Evolutionary conservation across 2,113 vertebrate species (phyloP).

Genomic region (Cyrtonyx montezumae): DNA sequence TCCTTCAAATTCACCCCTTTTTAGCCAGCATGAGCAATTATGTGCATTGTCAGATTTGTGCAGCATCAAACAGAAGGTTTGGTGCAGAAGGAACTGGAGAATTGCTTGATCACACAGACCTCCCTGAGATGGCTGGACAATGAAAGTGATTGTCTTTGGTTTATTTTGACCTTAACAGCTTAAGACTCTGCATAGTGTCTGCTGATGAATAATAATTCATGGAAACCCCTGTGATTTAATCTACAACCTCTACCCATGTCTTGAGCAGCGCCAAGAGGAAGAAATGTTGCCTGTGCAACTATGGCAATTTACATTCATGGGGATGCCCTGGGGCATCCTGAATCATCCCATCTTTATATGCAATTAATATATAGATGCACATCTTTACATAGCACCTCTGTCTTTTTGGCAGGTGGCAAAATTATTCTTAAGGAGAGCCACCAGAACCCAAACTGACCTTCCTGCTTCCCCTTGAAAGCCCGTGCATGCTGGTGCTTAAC

Average conservation of each 20-base stretch:
- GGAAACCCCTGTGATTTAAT: neutral
- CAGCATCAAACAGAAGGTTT: neutral
- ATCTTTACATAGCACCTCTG: neutral
- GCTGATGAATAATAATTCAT: neutral
- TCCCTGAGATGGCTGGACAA: neutral
- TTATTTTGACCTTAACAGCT: neutral
- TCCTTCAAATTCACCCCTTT: neutral
- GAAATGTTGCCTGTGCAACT: neutral
- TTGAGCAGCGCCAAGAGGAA: neutral
- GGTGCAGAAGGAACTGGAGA: neutral
- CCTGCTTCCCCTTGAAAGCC: neutral
- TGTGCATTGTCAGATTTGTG: neutral
- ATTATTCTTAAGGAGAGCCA: neutral
- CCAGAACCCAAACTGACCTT: neutral
- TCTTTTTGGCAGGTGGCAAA: neutral
- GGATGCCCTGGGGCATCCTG: neutral
- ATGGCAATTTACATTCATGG: neutral
- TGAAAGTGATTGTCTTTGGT: neutral
- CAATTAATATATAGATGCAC: neutral
- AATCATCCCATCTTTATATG: neutral
- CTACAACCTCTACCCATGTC: neutral
- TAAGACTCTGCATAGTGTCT: neutral
- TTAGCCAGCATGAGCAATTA: neutral
- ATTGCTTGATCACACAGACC: neutral
- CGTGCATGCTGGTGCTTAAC: neutral